Evolutionary conservation across 2,797 vertebrate species (phyloP).

Genomic region (Tragelaphus oryx): DNA sequence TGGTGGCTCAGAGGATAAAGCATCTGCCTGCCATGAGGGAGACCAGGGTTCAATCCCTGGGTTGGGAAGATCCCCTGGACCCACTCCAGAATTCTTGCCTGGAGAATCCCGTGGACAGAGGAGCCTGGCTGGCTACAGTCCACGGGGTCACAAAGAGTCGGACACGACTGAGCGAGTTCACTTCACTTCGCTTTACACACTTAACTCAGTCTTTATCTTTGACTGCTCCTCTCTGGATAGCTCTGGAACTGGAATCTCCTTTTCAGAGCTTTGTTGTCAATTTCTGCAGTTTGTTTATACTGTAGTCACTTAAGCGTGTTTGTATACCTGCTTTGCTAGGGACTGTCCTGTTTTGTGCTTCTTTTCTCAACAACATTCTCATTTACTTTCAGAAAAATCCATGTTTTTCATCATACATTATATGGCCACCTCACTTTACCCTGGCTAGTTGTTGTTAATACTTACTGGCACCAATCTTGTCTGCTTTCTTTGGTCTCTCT

Average conservation of each 20-base stretch:
- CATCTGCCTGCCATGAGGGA: no score
- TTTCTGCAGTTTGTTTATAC: not conserved
- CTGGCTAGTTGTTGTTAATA: not conserved
- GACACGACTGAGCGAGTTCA: no score
- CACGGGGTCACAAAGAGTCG: no score
- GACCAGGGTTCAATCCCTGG: no score
- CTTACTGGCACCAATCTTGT: not conserved
- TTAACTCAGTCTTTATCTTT: not conserved
- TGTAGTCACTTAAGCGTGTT: not conserved
- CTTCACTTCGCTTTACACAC: not conserved
- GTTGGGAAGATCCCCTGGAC: no score
- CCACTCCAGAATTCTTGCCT: no score
- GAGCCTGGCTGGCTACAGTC: no score
- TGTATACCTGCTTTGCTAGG: not conserved
- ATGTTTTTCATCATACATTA: not conserved
- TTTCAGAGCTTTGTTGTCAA: conserved; percentile 17
- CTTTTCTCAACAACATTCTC: not conserved
- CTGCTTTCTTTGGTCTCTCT: not conserved
- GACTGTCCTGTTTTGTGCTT: not conserved
- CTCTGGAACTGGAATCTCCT: not conserved
- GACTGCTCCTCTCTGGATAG: not conserved
- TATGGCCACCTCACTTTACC: not conserved
- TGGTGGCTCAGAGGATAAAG: no score
- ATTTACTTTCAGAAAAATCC: not conserved
- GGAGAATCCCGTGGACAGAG: no score